phyloP scores from a whole-genome alignment of 2,113 vertebrate species.

The Nycticebus coucang region DNA sequence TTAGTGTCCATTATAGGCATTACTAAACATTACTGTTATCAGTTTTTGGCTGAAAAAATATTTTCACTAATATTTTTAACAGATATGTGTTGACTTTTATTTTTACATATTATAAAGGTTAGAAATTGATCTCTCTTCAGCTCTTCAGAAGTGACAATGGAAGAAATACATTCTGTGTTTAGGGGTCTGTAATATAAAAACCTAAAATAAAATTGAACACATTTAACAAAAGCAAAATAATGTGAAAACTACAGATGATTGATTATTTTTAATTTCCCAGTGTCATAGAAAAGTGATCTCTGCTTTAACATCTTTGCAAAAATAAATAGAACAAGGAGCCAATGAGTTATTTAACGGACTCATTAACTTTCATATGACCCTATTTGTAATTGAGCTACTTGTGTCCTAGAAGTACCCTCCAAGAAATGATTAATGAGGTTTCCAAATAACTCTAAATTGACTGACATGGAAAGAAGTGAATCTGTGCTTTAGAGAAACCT shows the following conservation, averaged over 20 bases:
- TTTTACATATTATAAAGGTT: neutral
- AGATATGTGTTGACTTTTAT: slow-evolving; percentile 32
- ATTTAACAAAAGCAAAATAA: slow-evolving; percentile 54
- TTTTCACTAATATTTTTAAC: slow-evolving; percentile 55
- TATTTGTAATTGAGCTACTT: slow-evolving; percentile 82
- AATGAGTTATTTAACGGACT: slow-evolving; percentile 79
- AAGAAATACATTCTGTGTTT: neutral
- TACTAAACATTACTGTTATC: neutral
- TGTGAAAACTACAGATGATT: slow-evolving; percentile 39
- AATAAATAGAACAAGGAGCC: slow-evolving; percentile 73
- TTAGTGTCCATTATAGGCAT: slow-evolving; percentile 46
- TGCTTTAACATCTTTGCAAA: slow-evolving; percentile 60
- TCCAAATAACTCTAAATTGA: slow-evolving; percentile 71
- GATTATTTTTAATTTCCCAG: slow-evolving; percentile 70
- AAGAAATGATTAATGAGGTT: slow-evolving; percentile 80
- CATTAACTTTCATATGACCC: slow-evolving; percentile 81
- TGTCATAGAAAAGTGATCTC: slow-evolving; percentile 64
- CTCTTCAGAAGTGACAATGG: neutral
- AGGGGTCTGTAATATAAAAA: neutral
- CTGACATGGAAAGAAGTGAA: slow-evolving; percentile 52
- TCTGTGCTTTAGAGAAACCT: neutral
- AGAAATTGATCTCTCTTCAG: neutral
- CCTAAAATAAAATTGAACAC: slow-evolving; percentile 60
- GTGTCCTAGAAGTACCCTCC: slow-evolving; percentile 72
- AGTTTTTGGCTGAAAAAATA: slow-evolving; percentile 60